Base-by-base conservation (phyloP, 2,797 vertebrate genomes). In the Gila robusta region DNA sequence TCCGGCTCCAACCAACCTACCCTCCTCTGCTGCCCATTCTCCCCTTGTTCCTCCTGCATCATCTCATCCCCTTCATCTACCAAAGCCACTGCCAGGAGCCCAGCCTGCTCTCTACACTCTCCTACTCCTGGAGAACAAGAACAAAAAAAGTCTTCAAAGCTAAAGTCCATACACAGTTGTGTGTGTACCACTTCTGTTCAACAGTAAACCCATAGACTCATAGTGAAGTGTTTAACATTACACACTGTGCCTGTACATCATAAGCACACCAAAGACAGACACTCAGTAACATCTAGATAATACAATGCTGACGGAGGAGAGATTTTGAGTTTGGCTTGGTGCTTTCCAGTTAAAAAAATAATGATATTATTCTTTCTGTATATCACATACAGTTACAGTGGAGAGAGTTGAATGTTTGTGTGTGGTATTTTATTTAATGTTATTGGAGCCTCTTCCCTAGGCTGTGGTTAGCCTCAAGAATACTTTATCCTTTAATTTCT, bases 31-130 rank as follows among this genome's bases (percentile, higher is more conserved):
- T 6, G 86, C 89, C 87, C 88, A 71, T 71, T 87, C 82, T 88
- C 83, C 82, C 84, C 88, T 89, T 84, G 84, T 88, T 88, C 83
- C 84, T 86, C 74, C 82, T 88, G 70, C 83, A 86, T 89, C 89
- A 86, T 71, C 77, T 89, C 89, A 86, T 82, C 87, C 81, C 90
- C 91, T 91, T 92, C 93, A 94, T 91, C 93, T 90, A 96, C 95
- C 94, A 96, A 96, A 96, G 95, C 92, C 92, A 93, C 93, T 92
- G 92, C 93, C 92, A 91, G 88, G 90, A 93, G 89, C 91, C 91
- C 91, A 54, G 89, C 90, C 90, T 87, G 73, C 83, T 86, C 86
- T 74, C 54, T 67, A 67, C 32, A 26, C 76, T 81, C 76, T 64
- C 74, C 39, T 74, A 7, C 62, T 79, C 44, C 74, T 72, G 67